These are phyloP conservation scores for Drosophila oshimai DNA, from an alignment of 1,140 invertebrate species.

Conservation along the genomic window DNA sequence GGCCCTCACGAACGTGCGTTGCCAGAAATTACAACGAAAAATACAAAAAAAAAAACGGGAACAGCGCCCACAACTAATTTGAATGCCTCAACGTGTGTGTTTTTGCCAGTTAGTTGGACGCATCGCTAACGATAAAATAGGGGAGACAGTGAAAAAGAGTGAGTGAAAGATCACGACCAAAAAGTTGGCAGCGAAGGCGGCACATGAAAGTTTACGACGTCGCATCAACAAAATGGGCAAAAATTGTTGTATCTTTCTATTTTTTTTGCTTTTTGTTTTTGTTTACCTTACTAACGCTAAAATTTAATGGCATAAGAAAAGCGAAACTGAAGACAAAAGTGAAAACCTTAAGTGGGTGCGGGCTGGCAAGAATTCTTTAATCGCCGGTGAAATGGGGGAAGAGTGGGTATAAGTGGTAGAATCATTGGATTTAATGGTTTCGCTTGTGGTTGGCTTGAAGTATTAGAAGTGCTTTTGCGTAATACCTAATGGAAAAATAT, in stretches of 20 bases:
- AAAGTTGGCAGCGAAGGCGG: conserved; percentile 70
- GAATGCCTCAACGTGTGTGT: conserved; percentile 62
- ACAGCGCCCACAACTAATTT: conserved; percentile 73
- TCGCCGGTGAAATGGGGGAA: conserved; percentile 7
- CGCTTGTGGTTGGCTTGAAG: background rate
- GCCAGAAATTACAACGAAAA: conserved; percentile 60
- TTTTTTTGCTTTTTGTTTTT: conserved; percentile 14
- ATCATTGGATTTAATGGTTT: conserved; percentile 1
- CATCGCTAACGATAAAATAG: conserved; percentile 3
- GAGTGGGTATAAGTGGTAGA: conserved; percentile 18
- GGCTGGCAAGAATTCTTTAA: conserved; percentile 46
- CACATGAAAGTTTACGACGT: conserved; percentile 74
- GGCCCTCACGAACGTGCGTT: conserved; percentile 43
- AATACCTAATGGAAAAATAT: background rate
- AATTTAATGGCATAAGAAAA: conserved; percentile 64
- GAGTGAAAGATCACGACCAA: conserved; percentile 78
- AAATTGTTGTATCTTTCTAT: conserved; percentile 57
- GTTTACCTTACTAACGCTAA: conserved; percentile 11
- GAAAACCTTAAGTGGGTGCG: conserved; percentile 52
- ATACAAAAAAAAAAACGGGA: conserved; percentile 17
- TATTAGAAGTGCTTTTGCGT: background rate
- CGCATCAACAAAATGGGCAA: conserved; percentile 52
- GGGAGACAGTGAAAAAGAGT: conserved; percentile 26
- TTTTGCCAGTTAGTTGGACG: conserved; percentile 37
- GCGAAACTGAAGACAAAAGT: conserved; percentile 61